Conservation (phyloP, 2,797 vertebrate genomes). For the Sebastes hopkinsi region DNA sequence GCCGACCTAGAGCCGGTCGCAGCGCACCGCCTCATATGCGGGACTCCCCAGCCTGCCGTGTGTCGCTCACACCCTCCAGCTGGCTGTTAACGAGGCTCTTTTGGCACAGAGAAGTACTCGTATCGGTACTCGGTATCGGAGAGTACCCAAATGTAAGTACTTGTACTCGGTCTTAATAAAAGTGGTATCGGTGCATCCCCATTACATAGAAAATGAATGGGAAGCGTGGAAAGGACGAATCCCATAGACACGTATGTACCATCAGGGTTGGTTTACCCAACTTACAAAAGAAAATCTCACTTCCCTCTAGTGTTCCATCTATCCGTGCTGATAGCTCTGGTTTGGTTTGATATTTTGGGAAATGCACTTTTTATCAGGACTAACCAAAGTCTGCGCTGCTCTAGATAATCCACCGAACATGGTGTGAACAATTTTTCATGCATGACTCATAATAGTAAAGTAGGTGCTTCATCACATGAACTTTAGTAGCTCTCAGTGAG, state of each 20-base stretch:
- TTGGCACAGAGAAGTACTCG: too few relatives aligned
- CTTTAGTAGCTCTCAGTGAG: background rate
- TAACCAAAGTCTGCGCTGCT: background rate
- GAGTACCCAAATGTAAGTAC: too few relatives aligned
- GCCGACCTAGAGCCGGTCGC: too few relatives aligned
- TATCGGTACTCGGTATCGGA: too few relatives aligned
- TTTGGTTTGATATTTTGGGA: background rate
- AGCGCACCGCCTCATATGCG: too few relatives aligned
- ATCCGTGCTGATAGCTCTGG: background rate
- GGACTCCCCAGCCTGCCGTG: too few relatives aligned
- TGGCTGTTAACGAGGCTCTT: too few relatives aligned
- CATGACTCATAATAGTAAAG: constrained; percentile 6
- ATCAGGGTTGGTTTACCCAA: background rate
- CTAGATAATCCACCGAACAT: background rate
- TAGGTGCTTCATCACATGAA: constrained; percentile 1
- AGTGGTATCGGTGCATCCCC: too few relatives aligned
- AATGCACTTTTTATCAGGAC: background rate
- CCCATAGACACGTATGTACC: too few relatives aligned
- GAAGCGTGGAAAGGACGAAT: too few relatives aligned
- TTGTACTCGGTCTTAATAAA: too few relatives aligned
- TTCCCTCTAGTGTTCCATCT: background rate
- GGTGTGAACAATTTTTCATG: background rate
- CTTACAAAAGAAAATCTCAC: background rate
- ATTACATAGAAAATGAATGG: background rate
- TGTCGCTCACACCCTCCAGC: too few relatives aligned